Base-by-base conservation (phyloP, 2,888 invertebrate genomes). In the Heteropelma amictum region DNA sequence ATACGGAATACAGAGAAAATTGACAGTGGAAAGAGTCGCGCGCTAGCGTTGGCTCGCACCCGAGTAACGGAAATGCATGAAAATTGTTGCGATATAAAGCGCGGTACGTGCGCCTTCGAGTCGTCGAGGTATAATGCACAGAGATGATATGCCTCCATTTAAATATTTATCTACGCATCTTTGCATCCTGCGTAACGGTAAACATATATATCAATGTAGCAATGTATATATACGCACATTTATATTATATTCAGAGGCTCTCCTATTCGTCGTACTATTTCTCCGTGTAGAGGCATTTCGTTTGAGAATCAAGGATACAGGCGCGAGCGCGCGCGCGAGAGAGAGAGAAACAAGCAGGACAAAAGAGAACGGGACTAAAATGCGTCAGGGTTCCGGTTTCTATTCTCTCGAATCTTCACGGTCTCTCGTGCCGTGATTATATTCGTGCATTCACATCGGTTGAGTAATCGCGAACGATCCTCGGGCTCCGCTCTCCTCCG, bases 111-210 rank as follows among this genome's bases (percentile, higher is more conserved):
- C 58, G 35, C 17, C 23, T n/a, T n/a, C 10, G n/a, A 42, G 12
- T 7, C 26, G 64, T 53, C 64, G 45, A 42, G 42, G 40, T 35
- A 72, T 72, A 65, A 65, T 60, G 60, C 42, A 1, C 65, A 74
- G 73, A 77, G 69, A 68, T 78, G 74, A 56, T 47, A 70, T 71
- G 77, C 67, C 77, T 80, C 72, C 77, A 78, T 82, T 84, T 80
- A 78, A 83, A 83, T 83, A 83, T 84, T 84, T 83, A 81, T 83
- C 78, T 77, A 78, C 80, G 80, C 82, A 76, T 79, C 80, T 84
- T 76, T 76, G 80, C 78, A 35, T 74, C 76, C 74, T 40, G 58
- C 47, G 47, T 72, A 77, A 74, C 71, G 64, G 76, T 68, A 70
- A 63, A 58, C 54, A n/a, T n/a, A n/a, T n/a, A n/a, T n/a, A n/a